phyloP scores from a whole-genome alignment of 1,140 invertebrate species.

The Nebria ingens region DNA sequence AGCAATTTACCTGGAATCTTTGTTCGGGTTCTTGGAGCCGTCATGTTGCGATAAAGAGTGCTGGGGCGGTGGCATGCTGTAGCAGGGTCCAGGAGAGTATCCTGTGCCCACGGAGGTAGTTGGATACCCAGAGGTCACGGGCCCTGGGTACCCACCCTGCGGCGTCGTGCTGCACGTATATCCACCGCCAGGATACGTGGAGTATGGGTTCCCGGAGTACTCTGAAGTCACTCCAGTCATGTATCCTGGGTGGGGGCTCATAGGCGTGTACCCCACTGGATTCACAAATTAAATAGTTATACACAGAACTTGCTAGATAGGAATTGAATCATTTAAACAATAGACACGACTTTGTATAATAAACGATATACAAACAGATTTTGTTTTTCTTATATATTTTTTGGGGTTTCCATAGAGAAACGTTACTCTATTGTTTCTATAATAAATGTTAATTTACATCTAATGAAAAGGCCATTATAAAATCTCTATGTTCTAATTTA shows the following conservation, averaged over 20 bases:
- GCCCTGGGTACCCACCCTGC: slow-evolving; percentile 46
- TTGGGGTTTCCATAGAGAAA: no score
- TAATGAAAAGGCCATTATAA: no score
- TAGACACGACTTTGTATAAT: neutral
- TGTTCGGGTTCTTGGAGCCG: slow-evolving; percentile 57
- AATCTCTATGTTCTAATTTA: no score
- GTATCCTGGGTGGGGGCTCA: slow-evolving; percentile 74
- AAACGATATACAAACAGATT: no score
- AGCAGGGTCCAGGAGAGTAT: slow-evolving; percentile 63
- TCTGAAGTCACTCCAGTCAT: slow-evolving; percentile 63
- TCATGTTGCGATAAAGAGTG: slow-evolving; percentile 56
- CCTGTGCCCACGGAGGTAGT: slow-evolving; percentile 45
- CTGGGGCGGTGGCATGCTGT: slow-evolving; percentile 70
- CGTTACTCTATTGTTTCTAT: no score
- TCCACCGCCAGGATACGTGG: slow-evolving; percentile 44
- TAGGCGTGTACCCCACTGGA: slow-evolving; percentile 54
- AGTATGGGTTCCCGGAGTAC: slow-evolving; percentile 64
- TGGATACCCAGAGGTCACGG: slow-evolving; percentile 51
- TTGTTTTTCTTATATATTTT: no score
- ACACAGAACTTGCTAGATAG: neutral
- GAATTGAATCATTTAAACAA: neutral
- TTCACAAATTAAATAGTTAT: slow-evolving; percentile 1
- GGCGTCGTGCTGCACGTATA: slow-evolving; percentile 43
- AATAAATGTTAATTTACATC: no score
- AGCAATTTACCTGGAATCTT: slow-evolving; percentile 66